phyloP scores from a whole-genome alignment of 2,888 invertebrate species.

The Strigamia crassipes region DNA sequence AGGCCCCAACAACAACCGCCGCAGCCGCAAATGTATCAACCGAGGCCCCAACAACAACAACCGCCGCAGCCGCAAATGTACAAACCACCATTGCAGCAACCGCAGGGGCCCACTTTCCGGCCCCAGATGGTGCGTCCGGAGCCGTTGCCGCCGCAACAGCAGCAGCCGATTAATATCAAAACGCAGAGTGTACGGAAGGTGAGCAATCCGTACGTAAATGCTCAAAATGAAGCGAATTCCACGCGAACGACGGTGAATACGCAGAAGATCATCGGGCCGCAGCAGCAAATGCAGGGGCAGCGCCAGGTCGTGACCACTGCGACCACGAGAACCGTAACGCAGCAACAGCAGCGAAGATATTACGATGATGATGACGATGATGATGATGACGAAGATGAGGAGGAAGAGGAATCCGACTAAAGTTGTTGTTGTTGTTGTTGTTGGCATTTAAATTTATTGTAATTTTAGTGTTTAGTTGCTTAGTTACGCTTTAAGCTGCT shows the following conservation, averaged over 20 bases:
- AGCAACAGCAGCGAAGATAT: constrained; percentile 12
- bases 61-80: constrained; percentile 44
- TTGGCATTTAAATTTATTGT: background rate
- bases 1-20: constrained; percentile 27
- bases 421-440: background rate
- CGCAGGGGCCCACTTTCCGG: constrained; percentile 51
- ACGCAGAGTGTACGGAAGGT: constrained; percentile 44
- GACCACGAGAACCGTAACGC: constrained; percentile 7
- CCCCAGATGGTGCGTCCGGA: constrained; percentile 48
- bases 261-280: constrained; percentile 17
- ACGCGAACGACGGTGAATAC: constrained; percentile 4
- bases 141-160: constrained; percentile 36
- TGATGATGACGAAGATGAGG: constrained; percentile 49
- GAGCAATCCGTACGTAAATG: constrained; percentile 31
- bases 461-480: background rate
- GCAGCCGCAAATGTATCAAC: constrained; percentile 54
- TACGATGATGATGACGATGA: constrained; percentile 48
- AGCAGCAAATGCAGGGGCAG: constrained; percentile 3
- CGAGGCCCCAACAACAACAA: constrained; percentile 52
- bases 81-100: constrained; percentile 65
- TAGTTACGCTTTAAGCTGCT: background rate
- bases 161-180: constrained; percentile 17
- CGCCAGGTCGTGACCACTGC: constrained; percentile 5
- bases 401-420: constrained; percentile 48
- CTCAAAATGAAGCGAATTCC: background rate